phyloP scores from a whole-genome alignment of 2,113 vertebrate genomes.

The Cavia aperea region DNA sequence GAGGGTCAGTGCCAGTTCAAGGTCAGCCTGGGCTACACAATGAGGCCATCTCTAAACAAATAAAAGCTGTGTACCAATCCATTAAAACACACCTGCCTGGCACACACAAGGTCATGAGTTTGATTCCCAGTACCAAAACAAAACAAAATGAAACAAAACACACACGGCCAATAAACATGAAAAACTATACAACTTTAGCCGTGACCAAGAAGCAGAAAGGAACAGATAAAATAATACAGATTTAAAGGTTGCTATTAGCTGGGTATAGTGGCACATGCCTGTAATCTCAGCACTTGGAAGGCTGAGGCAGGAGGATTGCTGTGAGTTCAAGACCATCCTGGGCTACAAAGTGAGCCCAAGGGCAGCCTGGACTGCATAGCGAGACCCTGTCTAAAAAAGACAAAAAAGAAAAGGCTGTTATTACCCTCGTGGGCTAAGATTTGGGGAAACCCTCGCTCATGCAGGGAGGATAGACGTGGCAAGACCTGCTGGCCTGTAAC shows the following conservation, averaged over 20 bases:
- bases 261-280: too few relatives aligned
- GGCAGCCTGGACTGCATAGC: too few relatives aligned
- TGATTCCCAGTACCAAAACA: too few relatives aligned
- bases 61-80: not conserved
- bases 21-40: not conserved
- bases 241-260: not conserved
- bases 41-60: not conserved
- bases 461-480: rapidly evolving
- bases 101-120: too few relatives aligned
- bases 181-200: not conserved
- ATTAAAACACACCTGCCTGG: not conserved
- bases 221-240: not conserved
- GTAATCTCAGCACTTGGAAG: too few relatives aligned
- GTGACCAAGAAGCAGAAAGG: not conserved
- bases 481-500: not conserved
- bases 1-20: not conserved
- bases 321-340: too few relatives aligned
- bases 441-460: not conserved
- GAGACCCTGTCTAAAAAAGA: too few relatives aligned
- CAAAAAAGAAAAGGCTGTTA: not conserved
- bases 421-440: not conserved
- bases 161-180: not conserved
- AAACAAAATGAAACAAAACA: not conserved
- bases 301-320: too few relatives aligned
- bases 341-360: too few relatives aligned